Percentiles rank a stretch among this genome's conserved stretches.
Evolutionary conservation across 2,888 invertebrate species (phyloP).

Genomic region (Platycnemis pennipes): DNA sequence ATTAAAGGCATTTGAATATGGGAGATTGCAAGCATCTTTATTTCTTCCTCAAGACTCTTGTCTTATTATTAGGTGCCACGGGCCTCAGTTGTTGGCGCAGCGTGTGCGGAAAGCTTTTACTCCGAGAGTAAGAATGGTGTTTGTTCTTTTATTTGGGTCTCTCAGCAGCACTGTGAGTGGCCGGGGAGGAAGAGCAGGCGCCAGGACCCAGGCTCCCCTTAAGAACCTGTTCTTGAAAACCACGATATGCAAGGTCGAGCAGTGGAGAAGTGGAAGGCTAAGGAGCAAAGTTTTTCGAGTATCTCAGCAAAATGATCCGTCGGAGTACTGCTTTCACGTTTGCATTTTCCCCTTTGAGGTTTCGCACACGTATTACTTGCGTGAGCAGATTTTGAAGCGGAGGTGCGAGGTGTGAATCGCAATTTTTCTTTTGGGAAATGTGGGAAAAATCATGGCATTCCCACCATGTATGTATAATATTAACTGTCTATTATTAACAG

Average conservation of each 20-base stretch:
- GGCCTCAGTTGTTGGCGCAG: too few relatives aligned
- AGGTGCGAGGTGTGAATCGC: neutral
- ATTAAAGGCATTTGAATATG: too few relatives aligned
- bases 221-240: constrained; percentile 28
- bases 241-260: constrained; percentile 17
- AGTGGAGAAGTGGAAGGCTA: neutral
- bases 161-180: neutral
- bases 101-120: too few relatives aligned
- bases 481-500: too few relatives aligned
- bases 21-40: too few relatives aligned
- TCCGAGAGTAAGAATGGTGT: too few relatives aligned
- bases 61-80: too few relatives aligned
- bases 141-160: constrained; percentile 3
- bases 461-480: too few relatives aligned
- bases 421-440: neutral
- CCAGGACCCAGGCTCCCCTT: neutral
- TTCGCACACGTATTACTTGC: neutral
- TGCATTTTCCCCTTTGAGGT: neutral
- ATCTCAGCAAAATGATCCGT: constrained; percentile 25
- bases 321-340: neutral
- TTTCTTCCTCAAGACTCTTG: too few relatives aligned
- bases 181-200: neutral
- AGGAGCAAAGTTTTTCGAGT: constrained; percentile 25
- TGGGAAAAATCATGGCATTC: neutral
- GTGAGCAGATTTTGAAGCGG: neutral